Evolutionary conservation across 2,888 invertebrate genomes (phyloP).

Genomic region (Clepsis dumicolana): DNA sequence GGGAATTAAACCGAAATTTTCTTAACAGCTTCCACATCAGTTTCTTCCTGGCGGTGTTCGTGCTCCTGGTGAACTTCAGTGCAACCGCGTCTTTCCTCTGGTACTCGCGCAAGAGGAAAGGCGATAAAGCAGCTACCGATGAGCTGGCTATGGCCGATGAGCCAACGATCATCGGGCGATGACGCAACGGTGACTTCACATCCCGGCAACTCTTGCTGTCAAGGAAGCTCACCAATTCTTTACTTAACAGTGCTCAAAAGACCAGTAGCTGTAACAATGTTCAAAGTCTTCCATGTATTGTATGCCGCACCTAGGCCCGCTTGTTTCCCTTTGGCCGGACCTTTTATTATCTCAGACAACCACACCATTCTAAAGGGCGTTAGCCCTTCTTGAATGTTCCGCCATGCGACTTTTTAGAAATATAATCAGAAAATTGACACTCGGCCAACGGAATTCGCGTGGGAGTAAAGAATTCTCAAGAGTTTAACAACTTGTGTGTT

Average conservation of each 20-base stretch:
- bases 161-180: slow-evolving; percentile 92
- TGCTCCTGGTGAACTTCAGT: slow-evolving; percentile 89
- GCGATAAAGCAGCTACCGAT: slow-evolving; percentile 92
- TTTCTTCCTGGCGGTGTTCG: slow-evolving; percentile 91
- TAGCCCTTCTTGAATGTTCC: slow-evolving; percentile 60
- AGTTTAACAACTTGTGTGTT: slow-evolving; percentile 9
- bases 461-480: slow-evolving; percentile 23
- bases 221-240: slow-evolving; percentile 68
- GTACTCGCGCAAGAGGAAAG: slow-evolving; percentile 94
- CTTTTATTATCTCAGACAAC: slow-evolving; percentile 13
- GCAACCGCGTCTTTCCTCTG: slow-evolving; percentile 91
- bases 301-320: slow-evolving; percentile 50
- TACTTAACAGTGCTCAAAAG: slow-evolving; percentile 84
- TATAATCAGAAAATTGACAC: slow-evolving; percentile 34
- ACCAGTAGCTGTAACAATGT: slow-evolving; percentile 75
- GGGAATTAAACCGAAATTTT: too few relatives aligned
- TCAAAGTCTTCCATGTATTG: slow-evolving; percentile 74
- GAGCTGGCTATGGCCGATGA: slow-evolving; percentile 95
- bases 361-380: slow-evolving; percentile 15
- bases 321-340: slow-evolving; percentile 48
- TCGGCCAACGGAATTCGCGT: slow-evolving; percentile 37
- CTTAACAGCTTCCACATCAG: slow-evolving; percentile 89
- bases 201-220: slow-evolving; percentile 60
- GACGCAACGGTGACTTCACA: slow-evolving; percentile 62
- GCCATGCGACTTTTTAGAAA: slow-evolving; percentile 16